Evolutionary conservation across 2,888 invertebrate species (phyloP).

Genomic region (Cancer borealis): DNA sequence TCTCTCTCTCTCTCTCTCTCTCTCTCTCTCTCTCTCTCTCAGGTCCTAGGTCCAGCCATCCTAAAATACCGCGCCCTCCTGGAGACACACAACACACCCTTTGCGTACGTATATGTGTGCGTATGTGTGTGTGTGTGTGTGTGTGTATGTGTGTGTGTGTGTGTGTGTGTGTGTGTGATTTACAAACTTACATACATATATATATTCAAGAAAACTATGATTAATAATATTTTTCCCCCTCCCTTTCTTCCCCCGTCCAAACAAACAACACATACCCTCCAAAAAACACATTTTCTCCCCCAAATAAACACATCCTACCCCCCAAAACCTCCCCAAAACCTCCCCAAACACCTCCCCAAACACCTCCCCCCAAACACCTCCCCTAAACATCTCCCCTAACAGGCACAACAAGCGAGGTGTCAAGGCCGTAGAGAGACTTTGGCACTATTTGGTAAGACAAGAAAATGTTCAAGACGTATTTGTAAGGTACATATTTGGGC

Average conservation of each 20-base stretch:
- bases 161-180: not conserved
- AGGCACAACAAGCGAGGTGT: slow-evolving; percentile 76
- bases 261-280: too few species aligned
- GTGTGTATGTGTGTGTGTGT: too few species aligned
- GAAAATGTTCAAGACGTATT: slow-evolving; percentile 96
- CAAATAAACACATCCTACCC: too few species aligned
- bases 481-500: slow-evolving; percentile 95
- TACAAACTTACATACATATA: not conserved
- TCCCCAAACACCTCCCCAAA: not conserved
- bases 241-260: not conserved
- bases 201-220: not conserved
- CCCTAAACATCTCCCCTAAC: too few species aligned
- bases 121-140: too few species aligned
- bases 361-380: not conserved
- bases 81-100: slow-evolving; percentile 97
- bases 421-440: slow-evolving; percentile 85
- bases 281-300: too few species aligned
- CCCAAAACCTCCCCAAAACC: too few species aligned
- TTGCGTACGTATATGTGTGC: slow-evolving; percentile 83
- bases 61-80: slow-evolving; percentile 95
- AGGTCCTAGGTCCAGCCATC: slow-evolving; percentile 86
- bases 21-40: not conserved
- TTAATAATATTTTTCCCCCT: not conserved
- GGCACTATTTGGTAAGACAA: slow-evolving; percentile 95
- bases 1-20: not conserved